These are phyloP conservation scores for Dorcus hopei DNA, from an alignment of 2,888 invertebrate genomes.

Conservation along the genomic window DNA sequence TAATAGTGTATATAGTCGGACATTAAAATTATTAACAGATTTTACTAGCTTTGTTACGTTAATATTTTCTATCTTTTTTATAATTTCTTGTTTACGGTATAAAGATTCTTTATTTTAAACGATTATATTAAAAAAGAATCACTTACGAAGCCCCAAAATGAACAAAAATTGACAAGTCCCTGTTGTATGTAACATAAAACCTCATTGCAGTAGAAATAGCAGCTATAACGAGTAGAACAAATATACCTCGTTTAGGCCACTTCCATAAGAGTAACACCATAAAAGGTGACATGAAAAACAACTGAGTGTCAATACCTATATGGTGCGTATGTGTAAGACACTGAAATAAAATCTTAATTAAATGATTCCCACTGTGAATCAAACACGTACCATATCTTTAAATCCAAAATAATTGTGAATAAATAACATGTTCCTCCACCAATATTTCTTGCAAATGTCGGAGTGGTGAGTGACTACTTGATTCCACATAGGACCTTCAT, in stretches of 20 bases:
- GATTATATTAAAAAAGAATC: neutral
- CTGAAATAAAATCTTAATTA: constrained; percentile 42
- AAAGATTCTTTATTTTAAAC: neutral
- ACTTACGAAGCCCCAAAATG: constrained; percentile 69
- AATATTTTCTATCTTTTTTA: neutral
- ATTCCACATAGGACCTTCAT: constrained; percentile 68
- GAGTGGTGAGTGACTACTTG: constrained; percentile 65
- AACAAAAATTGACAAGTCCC: constrained; percentile 62
- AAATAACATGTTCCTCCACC: constrained; percentile 70
- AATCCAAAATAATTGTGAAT: constrained; percentile 73
- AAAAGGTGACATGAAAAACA: constrained; percentile 62
- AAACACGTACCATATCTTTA: constrained; percentile 59
- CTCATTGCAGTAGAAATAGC: constrained; percentile 58
- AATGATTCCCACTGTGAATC: neutral
- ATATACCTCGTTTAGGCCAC: constrained; percentile 56
- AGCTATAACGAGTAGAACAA: constrained; percentile 50
- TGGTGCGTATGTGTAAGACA: constrained; percentile 72
- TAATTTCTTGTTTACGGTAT: neutral
- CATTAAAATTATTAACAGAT: too few relatives aligned
- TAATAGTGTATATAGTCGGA: too few relatives aligned
- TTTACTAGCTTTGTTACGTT: neutral
- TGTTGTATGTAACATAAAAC: constrained; percentile 60
- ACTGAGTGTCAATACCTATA: constrained; percentile 67
- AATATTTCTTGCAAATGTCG: constrained; percentile 63
- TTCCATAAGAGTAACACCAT: constrained; percentile 59